These are phyloP conservation scores for Sisyra nigra DNA, from an alignment of 2,888 invertebrate species.

Conservation along the genomic window DNA sequence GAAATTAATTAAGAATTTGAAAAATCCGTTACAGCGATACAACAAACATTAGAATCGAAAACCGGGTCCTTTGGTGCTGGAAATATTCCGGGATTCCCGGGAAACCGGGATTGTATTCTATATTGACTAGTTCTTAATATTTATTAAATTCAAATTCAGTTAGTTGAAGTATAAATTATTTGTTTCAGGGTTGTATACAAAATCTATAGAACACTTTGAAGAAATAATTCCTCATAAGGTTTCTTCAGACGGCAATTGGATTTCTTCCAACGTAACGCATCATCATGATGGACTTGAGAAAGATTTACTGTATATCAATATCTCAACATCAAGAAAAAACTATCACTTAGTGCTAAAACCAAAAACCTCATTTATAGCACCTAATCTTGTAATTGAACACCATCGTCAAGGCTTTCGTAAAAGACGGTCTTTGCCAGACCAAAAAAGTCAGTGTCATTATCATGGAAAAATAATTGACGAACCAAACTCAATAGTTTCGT, in stretches of 20 bases:
- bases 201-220: conserved; percentile 34
- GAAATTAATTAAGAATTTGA: too few relatives aligned
- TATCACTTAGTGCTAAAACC: conserved; percentile 31
- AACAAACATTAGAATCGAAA: too few relatives aligned
- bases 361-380: conserved; percentile 48
- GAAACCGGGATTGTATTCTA: too few relatives aligned
- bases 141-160: too few relatives aligned
- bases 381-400: conserved; percentile 55
- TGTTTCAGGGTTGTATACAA: conserved; percentile 30
- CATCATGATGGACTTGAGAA: conserved; percentile 31
- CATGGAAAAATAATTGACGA: conserved; percentile 59
- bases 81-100: too few relatives aligned
- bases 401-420: conserved; percentile 36
- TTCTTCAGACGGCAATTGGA: conserved; percentile 34
- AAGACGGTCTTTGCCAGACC: conserved; percentile 30
- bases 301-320: conserved; percentile 31
- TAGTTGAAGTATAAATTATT: conserved; percentile 4
- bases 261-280: conserved; percentile 38
- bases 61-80: too few relatives aligned
- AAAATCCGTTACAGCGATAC: too few relatives aligned
- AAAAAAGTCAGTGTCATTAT: conserved; percentile 56
- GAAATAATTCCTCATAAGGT: conserved; percentile 46
- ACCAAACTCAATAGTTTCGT: conserved; percentile 49
- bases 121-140: too few relatives aligned
- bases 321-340: conserved; percentile 25